Base-by-base conservation (phyloP, 2,113 vertebrate species). In the Vidua macroura region DNA sequence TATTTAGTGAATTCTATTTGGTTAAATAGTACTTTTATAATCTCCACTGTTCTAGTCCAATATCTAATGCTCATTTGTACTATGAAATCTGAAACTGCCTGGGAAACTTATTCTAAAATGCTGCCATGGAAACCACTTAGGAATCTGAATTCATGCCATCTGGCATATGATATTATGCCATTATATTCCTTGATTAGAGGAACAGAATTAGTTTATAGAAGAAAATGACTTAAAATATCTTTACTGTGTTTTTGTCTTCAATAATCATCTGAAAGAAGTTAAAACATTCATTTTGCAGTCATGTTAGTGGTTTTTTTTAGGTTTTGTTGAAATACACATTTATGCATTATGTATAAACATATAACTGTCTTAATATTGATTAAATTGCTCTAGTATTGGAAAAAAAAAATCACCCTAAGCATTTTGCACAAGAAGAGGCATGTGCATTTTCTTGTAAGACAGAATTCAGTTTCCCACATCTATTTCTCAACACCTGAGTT, bases 81-180 rank as follows among this genome's bases (percentile, higher is more conserved):
- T 89, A 30, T 24, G 83, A 83, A 88, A 89, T 68, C 51, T 93
- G 74, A 59, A 92, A 89, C 66, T 87, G 80, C 48, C 52, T 85
- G 59, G 39, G 53, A 95, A 96, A 95, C 74, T 95, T 96, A 46
- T 31, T 92, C 82, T 77, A 89, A 91, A 91, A 86, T 79, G 95
- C 86, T 97, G 52, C 87, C 86, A 95, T 96, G 92, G 96, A 95
- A 96, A 95, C 95, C 68, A 49, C 73, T 88, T 58, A 63, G 75
- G 63, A 92, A 93, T 91, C 76, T 80, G 91, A 95, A 96, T 86
- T 89, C 56, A 76, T 79, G 58, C 82, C 2, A 3, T 73, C 93
- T 95, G 92, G 90, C 76, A 60, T 94, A 95, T 53, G 67, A 90
- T 86, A 91, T 90, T 97, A 92, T 70, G 48, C 72, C 64, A 95